Evolutionary conservation across 2,797 vertebrate species (phyloP), one percentile per base, ranked within the genome.

Genomic region (Fundulus diaphanus): DNA sequence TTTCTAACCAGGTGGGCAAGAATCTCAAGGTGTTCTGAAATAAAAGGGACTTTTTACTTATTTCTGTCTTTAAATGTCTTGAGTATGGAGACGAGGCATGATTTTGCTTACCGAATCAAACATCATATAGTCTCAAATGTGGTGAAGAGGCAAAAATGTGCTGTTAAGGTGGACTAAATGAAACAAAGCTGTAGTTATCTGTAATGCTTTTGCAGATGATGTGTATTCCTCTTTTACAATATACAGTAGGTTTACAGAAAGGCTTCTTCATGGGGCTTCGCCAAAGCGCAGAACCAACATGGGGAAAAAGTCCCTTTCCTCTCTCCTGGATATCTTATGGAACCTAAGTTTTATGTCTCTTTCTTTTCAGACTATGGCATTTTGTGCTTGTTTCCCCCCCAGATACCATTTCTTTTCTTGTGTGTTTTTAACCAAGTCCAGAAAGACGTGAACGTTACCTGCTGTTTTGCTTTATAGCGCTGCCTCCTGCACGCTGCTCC

Each of bases 221-320:
- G 4, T 27, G n/a, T 56, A 56, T 27, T 31, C 54, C 29, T n/a
- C 27, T 56, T 29, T 56, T 22, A 29, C 54, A 56, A 16, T 0
- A 56, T 29, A 16, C 80, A 72, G 81, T 74, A 85, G 87, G 89
- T 85, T 84, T 80, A 78, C 74, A 71, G 77, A 88, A 85, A 85
- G 86, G 72, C 81, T 16, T 78, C 83, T 79, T 84, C 77, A 12
- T 33, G 81, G 83, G n/a, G 78, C 84, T 86, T 90, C 87, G 90
- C 87, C 87, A 78, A 92, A 92, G 92, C 91, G 88, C 88, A 89
- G 91, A 76, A 83, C 83, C 82, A 85, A 80, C 76, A 86, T 92
- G 84, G 85, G 20, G 16, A 54, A 72, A 18, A 85, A 79, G 70
- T 86, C 82, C 61, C 81, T 49, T 90, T 88, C 87, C 83, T 16